Percentiles rank a stretch among this genome's conserved stretches.
These are phyloP conservation scores for Nycteola revayana DNA, from an alignment of 2,888 invertebrate genomes.

Conservation along the genomic window DNA sequence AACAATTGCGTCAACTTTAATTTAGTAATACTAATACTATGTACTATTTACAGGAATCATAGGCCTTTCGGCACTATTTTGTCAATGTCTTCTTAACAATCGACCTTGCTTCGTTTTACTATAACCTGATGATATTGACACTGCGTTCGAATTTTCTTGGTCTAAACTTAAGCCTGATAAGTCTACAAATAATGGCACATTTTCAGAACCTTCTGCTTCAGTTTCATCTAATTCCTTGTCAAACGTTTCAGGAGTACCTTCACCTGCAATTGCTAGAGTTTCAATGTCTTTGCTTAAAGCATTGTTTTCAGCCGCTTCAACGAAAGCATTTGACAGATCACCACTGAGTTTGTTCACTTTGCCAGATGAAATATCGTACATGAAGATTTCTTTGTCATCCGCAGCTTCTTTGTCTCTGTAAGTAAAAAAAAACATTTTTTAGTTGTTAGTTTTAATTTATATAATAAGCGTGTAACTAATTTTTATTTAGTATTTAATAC, in stretches of 20 bases:
- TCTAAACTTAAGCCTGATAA: constrained; percentile 69
- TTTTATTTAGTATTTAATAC: constrained; percentile 33
- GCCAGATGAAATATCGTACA: constrained; percentile 90
- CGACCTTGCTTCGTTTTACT: constrained; percentile 79
- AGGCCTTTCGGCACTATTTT: constrained; percentile 43
- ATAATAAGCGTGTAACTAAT: no score
- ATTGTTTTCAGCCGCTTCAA: constrained; percentile 93
- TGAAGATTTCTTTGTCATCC: constrained; percentile 89
- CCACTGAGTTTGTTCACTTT: constrained; percentile 90
- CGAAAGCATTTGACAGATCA: constrained; percentile 91
- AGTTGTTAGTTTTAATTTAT: constrained; percentile 9
- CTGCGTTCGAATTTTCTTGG: constrained; percentile 59
- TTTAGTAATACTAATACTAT: constrained; percentile 76
- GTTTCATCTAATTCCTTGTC: constrained; percentile 50
- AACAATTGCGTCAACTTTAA: constrained; percentile 70
- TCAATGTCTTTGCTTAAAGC: constrained; percentile 85
- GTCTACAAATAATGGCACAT: constrained; percentile 79
- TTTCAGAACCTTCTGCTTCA: constrained; percentile 66
- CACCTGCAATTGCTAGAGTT: constrained; percentile 78
- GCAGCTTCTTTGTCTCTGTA: constrained; percentile 72
- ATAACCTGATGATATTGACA: constrained; percentile 76
- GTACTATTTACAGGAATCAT: constrained; percentile 70
- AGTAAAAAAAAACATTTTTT: constrained; percentile 22
- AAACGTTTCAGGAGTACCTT: constrained; percentile 70
- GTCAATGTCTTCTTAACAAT: constrained; percentile 67